Conservation (phyloP, 2,888 invertebrate genomes). For the Watsonalla binaria region DNA sequence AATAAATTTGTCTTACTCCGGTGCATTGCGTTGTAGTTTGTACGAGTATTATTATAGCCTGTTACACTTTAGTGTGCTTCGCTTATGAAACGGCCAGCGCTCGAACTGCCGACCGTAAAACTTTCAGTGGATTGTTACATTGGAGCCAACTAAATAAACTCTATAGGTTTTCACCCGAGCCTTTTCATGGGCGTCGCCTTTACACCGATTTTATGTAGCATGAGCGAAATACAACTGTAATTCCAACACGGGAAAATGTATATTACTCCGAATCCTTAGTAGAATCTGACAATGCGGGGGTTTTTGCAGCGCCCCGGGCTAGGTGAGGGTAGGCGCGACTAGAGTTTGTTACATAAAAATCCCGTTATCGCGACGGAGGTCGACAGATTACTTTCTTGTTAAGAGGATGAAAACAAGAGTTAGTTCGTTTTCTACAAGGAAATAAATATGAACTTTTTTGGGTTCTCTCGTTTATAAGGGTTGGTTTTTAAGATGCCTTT, state of each 20-base stretch:
- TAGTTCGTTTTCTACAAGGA: slow-evolving; percentile 66
- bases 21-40: slow-evolving; percentile 36
- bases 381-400: slow-evolving; percentile 78
- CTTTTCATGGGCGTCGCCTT: slow-evolving; percentile 65
- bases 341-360: slow-evolving; percentile 77
- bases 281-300: slow-evolving; percentile 70
- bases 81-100: slow-evolving; percentile 52
- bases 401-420: slow-evolving; percentile 75
- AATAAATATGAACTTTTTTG: slow-evolving; percentile 65
- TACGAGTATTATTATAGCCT: slow-evolving; percentile 12
- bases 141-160: slow-evolving; percentile 67
- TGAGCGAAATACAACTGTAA: slow-evolving; percentile 70
- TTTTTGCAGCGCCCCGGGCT: slow-evolving; percentile 70
- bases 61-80: slow-evolving; percentile 45
- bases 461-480: slow-evolving; percentile 45
- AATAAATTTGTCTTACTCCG: slow-evolving; percentile 41
- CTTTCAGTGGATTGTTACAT: slow-evolving; percentile 68
- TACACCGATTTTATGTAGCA: slow-evolving; percentile 73
- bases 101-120: slow-evolving; percentile 62
- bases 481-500: slow-evolving; percentile 45
- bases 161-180: slow-evolving; percentile 53
- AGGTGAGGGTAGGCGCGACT: slow-evolving; percentile 75
- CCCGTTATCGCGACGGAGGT: slow-evolving; percentile 73
- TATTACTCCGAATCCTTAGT: slow-evolving; percentile 71
- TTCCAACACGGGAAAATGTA: slow-evolving; percentile 73